phyloP scores from a whole-genome alignment of 2,113 vertebrate species.

The Campylorhamphus procurvoides region DNA sequence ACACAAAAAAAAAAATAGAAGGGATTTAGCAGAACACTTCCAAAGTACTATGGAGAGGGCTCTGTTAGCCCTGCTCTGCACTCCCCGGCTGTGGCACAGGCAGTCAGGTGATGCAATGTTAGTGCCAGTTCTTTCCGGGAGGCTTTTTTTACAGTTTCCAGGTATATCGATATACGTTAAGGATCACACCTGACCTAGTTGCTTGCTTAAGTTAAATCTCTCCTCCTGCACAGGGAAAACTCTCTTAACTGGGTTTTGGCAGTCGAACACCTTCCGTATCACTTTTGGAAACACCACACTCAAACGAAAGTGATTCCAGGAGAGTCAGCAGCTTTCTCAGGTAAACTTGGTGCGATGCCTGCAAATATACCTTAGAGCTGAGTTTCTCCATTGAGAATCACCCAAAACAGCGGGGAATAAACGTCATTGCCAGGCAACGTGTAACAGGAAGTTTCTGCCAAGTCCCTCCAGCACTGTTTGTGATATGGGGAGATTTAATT shows the following conservation, averaged over 20 bases:
- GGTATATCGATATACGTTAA: background rate
- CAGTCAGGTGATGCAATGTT: background rate
- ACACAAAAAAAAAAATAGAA: background rate
- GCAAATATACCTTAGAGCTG: background rate
- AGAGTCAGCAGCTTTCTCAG: background rate
- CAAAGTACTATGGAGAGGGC: background rate
- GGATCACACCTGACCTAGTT: background rate
- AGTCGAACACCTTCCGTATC: background rate
- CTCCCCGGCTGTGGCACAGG: background rate
- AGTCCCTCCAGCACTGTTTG: background rate
- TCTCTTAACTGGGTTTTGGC: background rate
- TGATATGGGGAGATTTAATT: background rate
- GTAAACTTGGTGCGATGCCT: accelerated
- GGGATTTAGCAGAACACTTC: background rate
- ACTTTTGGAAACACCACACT: background rate
- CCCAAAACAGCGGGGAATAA: background rate
- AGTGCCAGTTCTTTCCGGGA: background rate
- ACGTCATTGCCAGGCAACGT: background rate
- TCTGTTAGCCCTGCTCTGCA: background rate
- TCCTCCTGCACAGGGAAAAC: background rate
- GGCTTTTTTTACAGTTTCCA: background rate
- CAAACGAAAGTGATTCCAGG: background rate
- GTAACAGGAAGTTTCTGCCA: background rate
- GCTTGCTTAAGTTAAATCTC: background rate
- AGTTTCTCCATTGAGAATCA: background rate